Base-by-base conservation (phyloP, 2,888 invertebrate species). In the Melikaiella ostensackeni region DNA sequence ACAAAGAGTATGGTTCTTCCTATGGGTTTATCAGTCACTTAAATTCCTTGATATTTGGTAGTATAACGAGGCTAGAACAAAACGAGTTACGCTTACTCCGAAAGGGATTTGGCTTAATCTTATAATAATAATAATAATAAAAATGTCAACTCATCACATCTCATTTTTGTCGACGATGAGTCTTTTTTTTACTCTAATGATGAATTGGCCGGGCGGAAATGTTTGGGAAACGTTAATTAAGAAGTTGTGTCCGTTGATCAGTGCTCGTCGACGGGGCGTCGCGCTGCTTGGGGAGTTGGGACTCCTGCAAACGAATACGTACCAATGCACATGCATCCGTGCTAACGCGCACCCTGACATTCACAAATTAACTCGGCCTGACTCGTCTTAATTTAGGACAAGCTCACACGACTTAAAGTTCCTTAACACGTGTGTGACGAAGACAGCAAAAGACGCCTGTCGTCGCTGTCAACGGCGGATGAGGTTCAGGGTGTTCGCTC, bases 351-450 rank as follows among this genome's bases (percentile, higher is more conserved):
- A 76, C 81, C 62, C 70, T 50, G 73, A 63, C 76, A 63, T 66
- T 81, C 80, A 80, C 85, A 85, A 87, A 87, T 86, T 86, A 87
- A 86, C 85, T 83, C 83, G 80, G 80, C 81, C 82, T 84, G 84
- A 84, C 86, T 83, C 83, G 86, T 87, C 88, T 87, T 86, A 87
- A 88, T 88, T 88, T 88, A 87, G 86, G 86, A 83, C 75, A 73
- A 27, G 27, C 77, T 75, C 78, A 38, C 77, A 77, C 79, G 79
- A 80, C 81, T 79, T 79, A 21, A 80, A 78, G 78, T 76, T 83
- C 77, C 59, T 70, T 73, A 64, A 62, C 80, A 76, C 79, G 74
- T 77, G 79, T 79, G 77, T 75, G 75, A 74, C 50, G 46, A 70
- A 74, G 74, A 50, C 74, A 77, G 59, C 61, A 75, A 66, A 66